Evolutionary conservation across 2,888 invertebrate genomes (phyloP), one percentile per base, ranked within the genome.

Genomic region (Eulithis testata): DNA sequence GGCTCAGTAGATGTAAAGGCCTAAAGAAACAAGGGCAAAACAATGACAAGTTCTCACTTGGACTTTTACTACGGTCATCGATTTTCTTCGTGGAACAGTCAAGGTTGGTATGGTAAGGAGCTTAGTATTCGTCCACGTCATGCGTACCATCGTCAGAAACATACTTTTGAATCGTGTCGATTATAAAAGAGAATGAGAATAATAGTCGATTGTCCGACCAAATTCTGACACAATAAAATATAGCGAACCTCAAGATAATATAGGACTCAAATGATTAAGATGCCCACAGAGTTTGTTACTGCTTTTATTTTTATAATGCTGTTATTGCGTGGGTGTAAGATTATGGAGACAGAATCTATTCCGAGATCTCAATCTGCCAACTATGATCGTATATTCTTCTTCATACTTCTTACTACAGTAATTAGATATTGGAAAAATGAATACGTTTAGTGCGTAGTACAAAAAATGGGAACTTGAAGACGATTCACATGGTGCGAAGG

Each of bases 11-110:
- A 40, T 11, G 2, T 9, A 40, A 40, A 40, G 2, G 8, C 8
- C 8, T 8, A 40, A 8, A 40, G 8, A 8, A 40, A 40, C 9
- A 40, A 40, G 8, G 40, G 8, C 40, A 11, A 9, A 40, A 9
- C 40, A 31, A 31, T 31, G 5, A 40, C 45, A 56, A 49, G 51
- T 54, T 47, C 21, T 47, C 8, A 9, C 47, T 12, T 7, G 40
- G 37, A 31, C 37, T 12, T 56, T 45, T 55, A 44, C 14, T 44
- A 60, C 27, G 37, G 14, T 21, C 58, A 68, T 63, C 50, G 68
- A 68, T 68, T 65, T 67, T 68, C 49, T 60, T 11, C n/a, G 14
- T 43, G 37, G 53, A 62, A 43, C 52, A 51, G 60, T 65, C 65
- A 68, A 68, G 60, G 65, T 31, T 11, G 47, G 50, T 7, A 14